These are phyloP conservation scores for Orchesella flavescens DNA, from an alignment of 2,888 invertebrate species.

Conservation along the genomic window DNA sequence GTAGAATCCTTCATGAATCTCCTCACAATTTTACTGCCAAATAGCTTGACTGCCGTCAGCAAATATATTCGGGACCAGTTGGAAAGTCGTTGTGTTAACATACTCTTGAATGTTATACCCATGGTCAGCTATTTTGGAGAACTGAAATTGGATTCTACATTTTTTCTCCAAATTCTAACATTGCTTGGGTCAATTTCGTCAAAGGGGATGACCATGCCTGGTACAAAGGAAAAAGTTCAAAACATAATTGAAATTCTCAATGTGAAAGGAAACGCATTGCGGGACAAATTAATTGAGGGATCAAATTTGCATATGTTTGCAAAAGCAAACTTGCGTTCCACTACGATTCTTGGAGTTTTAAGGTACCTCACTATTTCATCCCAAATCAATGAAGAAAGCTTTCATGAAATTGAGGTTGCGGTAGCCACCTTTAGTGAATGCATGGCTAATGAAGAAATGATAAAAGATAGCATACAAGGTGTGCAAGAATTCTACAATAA, in stretches of 20 bases:
- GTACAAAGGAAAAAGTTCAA: neutral
- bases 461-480: conserved; percentile 15
- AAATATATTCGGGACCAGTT: conserved; percentile 38
- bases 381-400: neutral
- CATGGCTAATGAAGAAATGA: conserved; percentile 13
- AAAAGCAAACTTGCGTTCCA: conserved; percentile 6
- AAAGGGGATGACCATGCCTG: neutral
- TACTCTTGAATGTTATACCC: conserved; percentile 11
- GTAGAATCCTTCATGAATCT: conserved; percentile 15
- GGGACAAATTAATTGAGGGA: neutral
- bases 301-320: conserved; percentile 1
- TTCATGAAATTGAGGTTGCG: neutral
- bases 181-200: conserved; percentile 32
- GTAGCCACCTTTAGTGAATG: neutral
- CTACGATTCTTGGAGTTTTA: conserved; percentile 13
- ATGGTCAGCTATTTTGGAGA: neutral
- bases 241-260: neutral
- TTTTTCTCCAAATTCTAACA: conserved; percentile 20
- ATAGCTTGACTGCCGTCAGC: conserved; percentile 34
- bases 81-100: conserved; percentile 21
- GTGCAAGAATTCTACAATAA: conserved; percentile 15
- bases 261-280: neutral
- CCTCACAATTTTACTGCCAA: conserved; percentile 21
- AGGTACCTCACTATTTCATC: neutral
- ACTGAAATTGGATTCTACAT: neutral